Percentiles rank a stretch among this genome's conserved stretches.
Evolutionary conservation across 2,797 vertebrate genomes (phyloP).

Genomic region (Nannoperca australis): DNA sequence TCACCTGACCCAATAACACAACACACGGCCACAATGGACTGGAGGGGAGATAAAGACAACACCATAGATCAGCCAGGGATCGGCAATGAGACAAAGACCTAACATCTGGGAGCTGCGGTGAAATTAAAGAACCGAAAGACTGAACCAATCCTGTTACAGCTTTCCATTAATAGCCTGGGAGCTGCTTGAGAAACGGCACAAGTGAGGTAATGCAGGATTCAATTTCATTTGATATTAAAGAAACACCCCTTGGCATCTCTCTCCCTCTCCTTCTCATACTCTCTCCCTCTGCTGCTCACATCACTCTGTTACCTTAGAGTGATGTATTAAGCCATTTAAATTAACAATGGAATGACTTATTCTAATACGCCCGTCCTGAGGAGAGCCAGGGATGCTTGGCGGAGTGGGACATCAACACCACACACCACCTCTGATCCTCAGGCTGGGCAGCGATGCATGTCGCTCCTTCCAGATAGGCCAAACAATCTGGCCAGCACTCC

Average conservation of each 20-base stretch:
- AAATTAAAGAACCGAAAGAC: conserved; percentile 81
- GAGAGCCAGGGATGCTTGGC: conserved; percentile 68
- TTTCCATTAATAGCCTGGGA: conserved; percentile 81
- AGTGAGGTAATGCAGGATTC: conserved; percentile 75
- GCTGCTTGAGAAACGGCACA: conserved; percentile 79
- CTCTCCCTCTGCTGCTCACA: conserved; percentile 75
- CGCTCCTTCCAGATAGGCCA: conserved; percentile 92
- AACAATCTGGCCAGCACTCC: conserved; percentile 93
- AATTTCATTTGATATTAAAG: conserved; percentile 88
- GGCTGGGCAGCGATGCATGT: conserved; percentile 90
- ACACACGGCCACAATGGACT: conserved; percentile 72
- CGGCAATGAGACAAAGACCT: conserved; percentile 82
- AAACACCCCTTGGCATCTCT: conserved; percentile 96
- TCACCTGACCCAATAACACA: conserved; percentile 85
- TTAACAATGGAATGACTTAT: conserved; percentile 99
- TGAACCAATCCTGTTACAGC: conserved; percentile 77
- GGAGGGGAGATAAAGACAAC: conserved; percentile 75
- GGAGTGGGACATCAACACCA: conserved; percentile 73
- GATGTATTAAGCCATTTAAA: conserved; percentile 98
- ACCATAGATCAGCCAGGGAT: conserved; percentile 78
- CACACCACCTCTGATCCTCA: conserved; percentile 88
- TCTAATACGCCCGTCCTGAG: conserved; percentile 89
- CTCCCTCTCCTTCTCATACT: conserved; percentile 74
- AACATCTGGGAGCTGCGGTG: conserved; percentile 78
- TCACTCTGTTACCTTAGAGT: conserved; percentile 88